A percentile compares a stretch with the other conserved stretches of the same genome.
Conservation (phyloP, 2,888 invertebrate genomes). For the Drosophila pseudotakahashii region DNA sequence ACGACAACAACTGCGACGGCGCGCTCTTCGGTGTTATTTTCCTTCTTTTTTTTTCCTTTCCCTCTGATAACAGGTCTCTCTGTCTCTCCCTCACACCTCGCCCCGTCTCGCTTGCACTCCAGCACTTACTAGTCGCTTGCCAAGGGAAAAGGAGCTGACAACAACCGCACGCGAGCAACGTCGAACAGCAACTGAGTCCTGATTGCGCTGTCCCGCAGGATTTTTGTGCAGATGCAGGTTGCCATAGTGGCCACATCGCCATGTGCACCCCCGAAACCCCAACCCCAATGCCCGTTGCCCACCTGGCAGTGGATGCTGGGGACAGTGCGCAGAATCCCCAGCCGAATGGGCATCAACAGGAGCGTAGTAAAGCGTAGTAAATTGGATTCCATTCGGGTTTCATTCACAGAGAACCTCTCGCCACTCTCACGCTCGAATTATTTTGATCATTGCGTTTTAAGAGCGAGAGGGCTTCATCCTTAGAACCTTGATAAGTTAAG, state of each 20-base stretch:
- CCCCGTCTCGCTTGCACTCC: conserved; percentile 13
- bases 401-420: conserved; percentile 35
- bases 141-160: conserved; percentile 48
- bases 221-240: conserved; percentile 55
- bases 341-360: conserved; percentile 33
- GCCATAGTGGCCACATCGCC: conserved; percentile 22
- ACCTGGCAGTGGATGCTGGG: conserved; percentile 60
- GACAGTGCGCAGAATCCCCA: conserved; percentile 60
- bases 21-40: conserved; percentile 54
- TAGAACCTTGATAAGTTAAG: too few relatives aligned
- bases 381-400: conserved; percentile 63
- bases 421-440: not conserved
- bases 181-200: conserved; percentile 82
- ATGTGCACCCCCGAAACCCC: not conserved
- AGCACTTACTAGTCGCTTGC: conserved; percentile 27
- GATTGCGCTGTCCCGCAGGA: conserved; percentile 67
- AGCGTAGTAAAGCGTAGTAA: conserved; percentile 68
- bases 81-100: conserved; percentile 17
- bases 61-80: conserved; percentile 38
- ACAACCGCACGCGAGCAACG: conserved; percentile 82
- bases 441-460: conserved; percentile 5
- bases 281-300: not conserved
- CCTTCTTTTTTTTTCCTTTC: not conserved
- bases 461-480: not conserved
- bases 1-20: conserved; percentile 60